Conservation (phyloP, 2,797 vertebrate genomes). For the Paramormyrops hopkinsi region DNA sequence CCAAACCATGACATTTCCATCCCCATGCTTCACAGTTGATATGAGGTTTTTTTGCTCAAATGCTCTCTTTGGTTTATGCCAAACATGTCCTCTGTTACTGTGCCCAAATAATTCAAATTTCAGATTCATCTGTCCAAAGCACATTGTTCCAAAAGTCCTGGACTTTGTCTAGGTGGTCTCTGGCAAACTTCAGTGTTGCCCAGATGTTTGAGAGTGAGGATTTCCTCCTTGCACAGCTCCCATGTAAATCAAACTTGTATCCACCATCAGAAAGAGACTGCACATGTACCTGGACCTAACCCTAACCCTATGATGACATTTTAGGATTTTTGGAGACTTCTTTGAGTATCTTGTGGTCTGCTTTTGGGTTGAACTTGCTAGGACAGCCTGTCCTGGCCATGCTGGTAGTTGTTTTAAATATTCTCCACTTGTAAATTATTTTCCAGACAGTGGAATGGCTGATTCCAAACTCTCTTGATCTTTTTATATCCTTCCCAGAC, state of each 20-base stretch:
- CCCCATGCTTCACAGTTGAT: too few relatives aligned
- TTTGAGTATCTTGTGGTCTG: background rate
- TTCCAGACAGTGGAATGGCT: background rate
- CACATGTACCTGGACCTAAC: background rate
- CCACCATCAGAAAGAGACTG: too few relatives aligned
- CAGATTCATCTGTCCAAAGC: background rate
- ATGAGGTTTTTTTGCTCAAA: too few relatives aligned
- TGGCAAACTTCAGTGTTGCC: background rate
- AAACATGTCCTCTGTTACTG: too few relatives aligned
- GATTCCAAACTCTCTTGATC: background rate
- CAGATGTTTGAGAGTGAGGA: background rate
- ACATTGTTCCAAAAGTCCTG: background rate
- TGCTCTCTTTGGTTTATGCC: too few relatives aligned
- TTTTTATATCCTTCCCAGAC: background rate
- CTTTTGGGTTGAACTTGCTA: background rate
- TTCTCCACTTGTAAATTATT: background rate
- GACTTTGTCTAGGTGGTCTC: background rate
- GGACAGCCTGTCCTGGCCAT: background rate
- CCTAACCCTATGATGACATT: background rate
- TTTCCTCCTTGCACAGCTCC: background rate
- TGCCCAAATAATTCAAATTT: background rate
- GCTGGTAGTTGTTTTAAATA: background rate
- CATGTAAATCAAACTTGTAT: background rate
- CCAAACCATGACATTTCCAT: too few relatives aligned
- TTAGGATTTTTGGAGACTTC: background rate